Conservation (phyloP, 2,888 invertebrate species). For the Thymelicus acteon region DNA sequence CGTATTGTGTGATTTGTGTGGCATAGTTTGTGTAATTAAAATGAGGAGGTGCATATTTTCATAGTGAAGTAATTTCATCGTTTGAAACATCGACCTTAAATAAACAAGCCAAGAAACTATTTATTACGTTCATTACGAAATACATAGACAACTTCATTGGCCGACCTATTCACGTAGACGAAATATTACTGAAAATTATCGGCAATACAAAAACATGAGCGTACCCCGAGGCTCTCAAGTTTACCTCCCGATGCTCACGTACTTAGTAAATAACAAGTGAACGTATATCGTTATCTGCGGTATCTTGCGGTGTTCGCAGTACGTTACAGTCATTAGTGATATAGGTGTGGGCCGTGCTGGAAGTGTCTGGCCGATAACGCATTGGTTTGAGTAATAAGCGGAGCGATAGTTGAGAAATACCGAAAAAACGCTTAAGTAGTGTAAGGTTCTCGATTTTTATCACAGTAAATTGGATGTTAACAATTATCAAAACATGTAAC, state of each 20-base stretch:
- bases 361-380: slow-evolving; percentile 62
- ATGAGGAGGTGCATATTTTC: no score
- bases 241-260: slow-evolving; percentile 21
- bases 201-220: slow-evolving; percentile 23
- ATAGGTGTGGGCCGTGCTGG: slow-evolving; percentile 64
- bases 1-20: slow-evolving; percentile 15
- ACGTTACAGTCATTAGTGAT: slow-evolving; percentile 69
- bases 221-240: slow-evolving; percentile 15
- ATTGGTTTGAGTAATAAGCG: slow-evolving; percentile 39
- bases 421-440: no score
- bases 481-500: no score
- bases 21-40: neutral
- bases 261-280: slow-evolving; percentile 37
- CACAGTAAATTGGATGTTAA: no score
- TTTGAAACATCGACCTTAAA: no score
- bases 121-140: neutral
- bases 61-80: neutral
- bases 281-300: slow-evolving; percentile 49
- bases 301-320: slow-evolving; percentile 49
- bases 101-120: no score
- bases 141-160: neutral
- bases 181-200: slow-evolving; percentile 12
- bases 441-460: no score
- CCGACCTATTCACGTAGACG: neutral
- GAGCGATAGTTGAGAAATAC: slow-evolving; percentile 41